Evolutionary conservation across 1,140 invertebrate species (phyloP), one percentile per base, ranked within the genome.

Genomic region (Drosophila tropicalis): DNA sequence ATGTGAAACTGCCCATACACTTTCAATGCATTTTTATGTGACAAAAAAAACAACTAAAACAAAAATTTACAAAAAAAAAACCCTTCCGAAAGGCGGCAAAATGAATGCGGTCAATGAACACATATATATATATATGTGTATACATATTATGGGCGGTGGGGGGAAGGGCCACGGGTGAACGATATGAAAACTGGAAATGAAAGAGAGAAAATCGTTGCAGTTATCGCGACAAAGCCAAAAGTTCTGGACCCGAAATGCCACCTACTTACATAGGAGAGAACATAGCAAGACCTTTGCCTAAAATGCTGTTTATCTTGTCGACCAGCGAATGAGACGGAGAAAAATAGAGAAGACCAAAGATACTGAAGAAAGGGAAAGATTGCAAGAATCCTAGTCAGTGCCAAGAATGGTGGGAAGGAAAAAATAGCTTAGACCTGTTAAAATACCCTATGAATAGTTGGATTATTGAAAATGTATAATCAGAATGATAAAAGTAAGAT

Each of bases 221-320:
- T 67, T 70, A 78, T 79, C 66, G 81, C 76, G 72, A 56, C 70
- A 73, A 68, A 76, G 66, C 63, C 60, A 62, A 74, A 74, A 68
- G 56, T 72, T 57, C 75, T 77, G 75, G 62, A 67, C 71, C 36
- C 36, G 12, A 39, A 39, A 73, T 44, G 64, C 56, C 64, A 58
- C 34, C 15, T 57, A 15, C 32, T 29, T 36, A 56, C 51, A 62
- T 29, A 29, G 47, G 51, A 34, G 67, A 60, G 65, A 61, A 56
- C 66, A 62, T 57, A 64, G 69, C 60, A 63, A 80, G 81, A 85
- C 82, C 81, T 81, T 84, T 89, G 76, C 80, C 84, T 80, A 80
- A 89, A 87, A 87, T 80, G 72, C 76, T 87, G 83, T 87, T 87
- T 84, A 90, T 87, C 80, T 87, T 90, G 83, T 57, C 70, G 70